Evolutionary conservation across 2,888 invertebrate genomes (phyloP).

Genomic region (Leucophenga montana): DNA sequence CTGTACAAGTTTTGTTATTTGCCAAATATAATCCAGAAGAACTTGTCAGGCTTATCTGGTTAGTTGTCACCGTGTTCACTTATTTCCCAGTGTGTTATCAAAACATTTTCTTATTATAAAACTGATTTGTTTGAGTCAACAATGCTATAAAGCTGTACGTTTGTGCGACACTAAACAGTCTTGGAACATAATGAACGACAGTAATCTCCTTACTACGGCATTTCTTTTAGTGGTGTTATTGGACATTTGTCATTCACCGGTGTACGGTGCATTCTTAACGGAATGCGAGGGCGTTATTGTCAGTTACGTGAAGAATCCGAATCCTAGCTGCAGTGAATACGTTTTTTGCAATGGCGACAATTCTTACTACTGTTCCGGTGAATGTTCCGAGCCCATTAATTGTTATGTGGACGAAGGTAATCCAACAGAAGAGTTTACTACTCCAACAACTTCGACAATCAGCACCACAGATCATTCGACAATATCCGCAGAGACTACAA

Average conservation of each 20-base stretch:
- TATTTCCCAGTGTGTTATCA: too few relatives aligned
- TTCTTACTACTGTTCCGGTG: conserved; percentile 60
- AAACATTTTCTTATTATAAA: too few relatives aligned
- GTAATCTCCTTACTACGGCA: too few relatives aligned
- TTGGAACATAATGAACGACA: too few relatives aligned
- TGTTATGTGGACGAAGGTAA: conserved; percentile 36
- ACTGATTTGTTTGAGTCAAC: too few relatives aligned
- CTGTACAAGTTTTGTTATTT: not conserved
- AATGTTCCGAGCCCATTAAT: conserved; percentile 46
- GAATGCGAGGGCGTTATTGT: conserved; percentile 59
- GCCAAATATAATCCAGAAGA: not conserved
- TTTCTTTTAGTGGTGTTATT: too few relatives aligned
- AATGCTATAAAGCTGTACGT: conserved; percentile 1
- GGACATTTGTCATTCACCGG: not conserved
- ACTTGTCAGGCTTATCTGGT: not conserved
- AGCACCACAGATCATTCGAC: conserved; percentile 1
- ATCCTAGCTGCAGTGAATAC: conserved; percentile 57
- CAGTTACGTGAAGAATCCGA: conserved; percentile 48
- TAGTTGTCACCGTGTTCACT: not conserved
- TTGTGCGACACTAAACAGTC: not conserved
- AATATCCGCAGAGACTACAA: conserved; percentile 5
- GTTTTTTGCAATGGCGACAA: conserved; percentile 62
- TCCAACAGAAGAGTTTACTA: conserved; percentile 7
- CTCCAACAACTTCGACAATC: not conserved
- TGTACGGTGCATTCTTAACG: conserved; percentile 47